Evolutionary conservation across 2,888 invertebrate species (phyloP).

Genomic region (Callyntrura sp.): DNA sequence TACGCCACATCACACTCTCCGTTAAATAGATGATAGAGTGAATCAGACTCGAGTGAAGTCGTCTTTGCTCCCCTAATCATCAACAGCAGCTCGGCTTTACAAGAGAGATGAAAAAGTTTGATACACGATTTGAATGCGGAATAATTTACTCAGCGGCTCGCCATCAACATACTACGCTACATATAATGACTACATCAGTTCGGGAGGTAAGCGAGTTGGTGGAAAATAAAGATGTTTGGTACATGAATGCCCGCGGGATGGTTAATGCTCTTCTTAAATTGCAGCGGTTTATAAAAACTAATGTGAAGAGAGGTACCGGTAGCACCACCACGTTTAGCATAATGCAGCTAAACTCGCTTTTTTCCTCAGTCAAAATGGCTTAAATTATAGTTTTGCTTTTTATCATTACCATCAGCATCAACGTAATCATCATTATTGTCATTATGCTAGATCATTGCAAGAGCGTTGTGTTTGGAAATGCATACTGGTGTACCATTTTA

Average conservation of each 20-base stretch:
- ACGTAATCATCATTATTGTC: slow-evolving; percentile 32
- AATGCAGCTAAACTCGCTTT: neutral
- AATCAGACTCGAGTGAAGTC: neutral
- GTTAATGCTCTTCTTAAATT: neutral
- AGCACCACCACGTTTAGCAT: slow-evolving; percentile 3
- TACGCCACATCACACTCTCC: slow-evolving; percentile 4
- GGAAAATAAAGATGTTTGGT: neutral
- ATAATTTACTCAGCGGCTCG: slow-evolving; percentile 67
- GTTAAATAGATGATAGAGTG: no score
- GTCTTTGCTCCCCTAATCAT: slow-evolving; percentile 1
- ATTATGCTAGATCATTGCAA: neutral
- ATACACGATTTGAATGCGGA: slow-evolving; percentile 39
- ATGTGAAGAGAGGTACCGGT: slow-evolving; percentile 4
- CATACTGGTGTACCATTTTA: neutral
- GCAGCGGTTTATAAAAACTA: neutral
- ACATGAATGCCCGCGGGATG: neutral
- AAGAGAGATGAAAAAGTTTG: slow-evolving; percentile 50
- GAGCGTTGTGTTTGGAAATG: neutral
- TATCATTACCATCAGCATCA: slow-evolving; percentile 47
- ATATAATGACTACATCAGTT: slow-evolving; percentile 60
- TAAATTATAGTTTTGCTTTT: slow-evolving; percentile 50
- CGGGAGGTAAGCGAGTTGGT: neutral
- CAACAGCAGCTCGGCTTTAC: neutral
- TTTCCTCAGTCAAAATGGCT: slow-evolving; percentile 22
- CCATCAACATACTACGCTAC: neutral